Evolutionary conservation across 30 jellyfish, hydroid and myxozoan genomes (phyloP).

Genomic region (Aurelia sp.): DNA sequence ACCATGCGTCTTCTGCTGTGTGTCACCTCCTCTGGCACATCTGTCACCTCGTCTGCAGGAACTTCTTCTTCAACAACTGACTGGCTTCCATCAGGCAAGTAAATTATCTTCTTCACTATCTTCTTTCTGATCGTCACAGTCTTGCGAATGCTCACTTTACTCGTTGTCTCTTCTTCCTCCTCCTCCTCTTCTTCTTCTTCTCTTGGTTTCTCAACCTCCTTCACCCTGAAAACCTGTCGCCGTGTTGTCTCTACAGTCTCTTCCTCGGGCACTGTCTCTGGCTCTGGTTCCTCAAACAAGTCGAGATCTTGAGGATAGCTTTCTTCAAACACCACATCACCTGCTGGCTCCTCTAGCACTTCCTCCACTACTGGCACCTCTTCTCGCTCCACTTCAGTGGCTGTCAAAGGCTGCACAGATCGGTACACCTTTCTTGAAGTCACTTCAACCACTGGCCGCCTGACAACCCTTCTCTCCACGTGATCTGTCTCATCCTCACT

Average conservation of each 20-base stretch:
- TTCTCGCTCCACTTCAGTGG: slow-evolving; percentile 31
- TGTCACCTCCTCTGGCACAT: no score
- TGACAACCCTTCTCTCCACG: slow-evolving; percentile 30
- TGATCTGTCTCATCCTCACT: slow-evolving; percentile 17
- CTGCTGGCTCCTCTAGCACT: neutral
- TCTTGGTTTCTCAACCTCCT: no score
- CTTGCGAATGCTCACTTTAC: no score
- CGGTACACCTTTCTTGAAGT: slow-evolving; percentile 74
- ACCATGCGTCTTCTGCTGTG: slow-evolving; percentile 3
- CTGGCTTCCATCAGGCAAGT: no score
- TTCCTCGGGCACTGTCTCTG: slow-evolving; percentile 27
- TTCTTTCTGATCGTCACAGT: no score
- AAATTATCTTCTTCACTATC: no score
- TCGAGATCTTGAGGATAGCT: slow-evolving; percentile 32
- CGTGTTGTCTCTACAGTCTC: slow-evolving; percentile 19
- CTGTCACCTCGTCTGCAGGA: no score
- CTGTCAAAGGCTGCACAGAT: slow-evolving; percentile 5
- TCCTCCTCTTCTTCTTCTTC: no score
- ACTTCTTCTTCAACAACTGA: no score
- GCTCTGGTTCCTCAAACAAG: slow-evolving; percentile 17
- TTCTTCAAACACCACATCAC: slow-evolving; percentile 15
- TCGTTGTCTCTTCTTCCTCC: no score
- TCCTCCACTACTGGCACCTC: no score
- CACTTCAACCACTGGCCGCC: slow-evolving; percentile 43
- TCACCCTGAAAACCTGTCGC: slow-evolving; percentile 30